Evolutionary conservation across 2,797 vertebrate species (phyloP).

Genomic region (Heteromormyrus szaboi): DNA sequence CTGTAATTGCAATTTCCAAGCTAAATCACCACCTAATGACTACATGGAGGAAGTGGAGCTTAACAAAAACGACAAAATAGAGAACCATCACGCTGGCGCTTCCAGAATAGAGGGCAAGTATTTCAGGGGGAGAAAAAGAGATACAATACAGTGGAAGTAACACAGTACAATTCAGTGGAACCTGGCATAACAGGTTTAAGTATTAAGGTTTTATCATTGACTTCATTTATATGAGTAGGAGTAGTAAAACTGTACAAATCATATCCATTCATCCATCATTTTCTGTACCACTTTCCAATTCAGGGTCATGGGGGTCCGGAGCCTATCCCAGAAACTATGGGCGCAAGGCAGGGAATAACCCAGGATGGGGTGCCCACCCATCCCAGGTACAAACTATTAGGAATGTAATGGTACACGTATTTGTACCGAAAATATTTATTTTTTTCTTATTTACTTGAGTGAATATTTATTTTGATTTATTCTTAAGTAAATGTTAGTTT

Average conservation of each 20-base stretch:
- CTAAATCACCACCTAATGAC: conserved; percentile 53
- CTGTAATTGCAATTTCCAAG: conserved; percentile 54
- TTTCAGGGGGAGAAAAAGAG: background rate
- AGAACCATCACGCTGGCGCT: background rate
- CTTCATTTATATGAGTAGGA: background rate
- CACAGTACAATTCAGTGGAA: background rate
- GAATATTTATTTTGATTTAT: background rate
- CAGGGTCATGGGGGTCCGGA: background rate
- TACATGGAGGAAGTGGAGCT: conserved; percentile 44
- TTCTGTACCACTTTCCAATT: background rate
- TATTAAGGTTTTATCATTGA: background rate
- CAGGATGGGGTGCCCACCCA: background rate
- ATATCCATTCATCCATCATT: background rate
- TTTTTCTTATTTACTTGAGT: background rate
- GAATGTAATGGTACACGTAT: background rate
- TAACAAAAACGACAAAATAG: conserved; percentile 37
- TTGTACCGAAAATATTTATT: background rate
- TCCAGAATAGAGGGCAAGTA: background rate
- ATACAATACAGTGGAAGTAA: background rate
- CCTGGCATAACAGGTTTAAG: background rate
- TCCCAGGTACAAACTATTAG: background rate
- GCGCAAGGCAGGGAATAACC: background rate
- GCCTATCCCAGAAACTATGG: background rate
- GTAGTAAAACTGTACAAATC: background rate
- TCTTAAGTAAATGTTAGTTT: background rate